These are phyloP conservation scores for Hestina assimilis DNA, from an alignment of 1,140 invertebrate genomes.

Conservation along the genomic window DNA sequence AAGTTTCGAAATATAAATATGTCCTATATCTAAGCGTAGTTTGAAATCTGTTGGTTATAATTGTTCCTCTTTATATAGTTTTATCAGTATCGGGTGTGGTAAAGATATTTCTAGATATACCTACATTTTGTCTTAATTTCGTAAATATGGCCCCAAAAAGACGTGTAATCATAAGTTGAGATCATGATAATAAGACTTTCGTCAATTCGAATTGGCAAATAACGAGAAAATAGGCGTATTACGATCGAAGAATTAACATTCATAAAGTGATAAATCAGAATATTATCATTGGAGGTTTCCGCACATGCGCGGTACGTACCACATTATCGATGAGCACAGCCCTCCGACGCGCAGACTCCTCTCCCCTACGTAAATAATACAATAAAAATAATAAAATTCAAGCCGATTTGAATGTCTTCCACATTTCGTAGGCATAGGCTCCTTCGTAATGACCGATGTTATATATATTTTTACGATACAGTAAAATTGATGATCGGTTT, in stretches of 20 bases:
- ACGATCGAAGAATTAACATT: slow-evolving; percentile 60
- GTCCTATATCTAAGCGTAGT: too few relatives aligned
- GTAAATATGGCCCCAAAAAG: too few relatives aligned
- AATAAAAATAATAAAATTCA: slow-evolving; percentile 67
- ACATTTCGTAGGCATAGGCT: slow-evolving; percentile 14
- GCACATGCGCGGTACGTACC: slow-evolving; percentile 59
- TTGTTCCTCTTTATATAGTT: too few relatives aligned
- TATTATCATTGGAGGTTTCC: slow-evolving; percentile 53
- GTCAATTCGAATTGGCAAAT: too few relatives aligned
- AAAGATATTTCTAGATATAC: too few relatives aligned
- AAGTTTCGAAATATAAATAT: too few relatives aligned
- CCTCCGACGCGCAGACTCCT: slow-evolving; percentile 51
- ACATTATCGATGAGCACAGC: slow-evolving; percentile 51
- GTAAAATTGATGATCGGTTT: slow-evolving; percentile 11
- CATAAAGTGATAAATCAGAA: slow-evolving; percentile 67
- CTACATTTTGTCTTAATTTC: too few relatives aligned
- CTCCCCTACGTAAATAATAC: slow-evolving; percentile 53
- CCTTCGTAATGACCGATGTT: slow-evolving; percentile 4
- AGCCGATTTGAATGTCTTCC: slow-evolving; percentile 52
- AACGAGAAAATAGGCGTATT: too few relatives aligned
- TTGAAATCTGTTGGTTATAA: too few relatives aligned
- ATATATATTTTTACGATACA: slow-evolving; percentile 18
- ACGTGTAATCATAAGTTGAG: too few relatives aligned
- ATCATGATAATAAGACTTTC: too few relatives aligned
- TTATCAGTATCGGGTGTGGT: too few relatives aligned